Evolutionary conservation across 1,140 invertebrate genomes (phyloP).

Genomic region (Ectropis grisescens): DNA sequence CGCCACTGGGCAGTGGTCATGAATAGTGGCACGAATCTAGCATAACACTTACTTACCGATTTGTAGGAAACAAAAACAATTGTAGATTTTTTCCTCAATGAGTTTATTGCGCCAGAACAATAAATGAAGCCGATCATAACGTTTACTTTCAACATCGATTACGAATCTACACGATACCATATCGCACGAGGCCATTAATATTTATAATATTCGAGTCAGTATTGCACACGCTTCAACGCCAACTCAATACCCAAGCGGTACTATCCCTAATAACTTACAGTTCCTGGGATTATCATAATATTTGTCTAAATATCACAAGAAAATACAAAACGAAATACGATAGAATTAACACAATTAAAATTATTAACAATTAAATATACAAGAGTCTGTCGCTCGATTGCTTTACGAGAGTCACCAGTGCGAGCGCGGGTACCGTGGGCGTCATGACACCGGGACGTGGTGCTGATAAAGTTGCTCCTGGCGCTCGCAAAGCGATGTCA

Average conservation of each 20-base stretch:
- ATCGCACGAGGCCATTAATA: slow-evolving; percentile 47
- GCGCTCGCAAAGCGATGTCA: slow-evolving; percentile 67
- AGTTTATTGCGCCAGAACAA: slow-evolving; percentile 68
- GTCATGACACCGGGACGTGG: slow-evolving; percentile 69
- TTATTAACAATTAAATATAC: slow-evolving; percentile 66
- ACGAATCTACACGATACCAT: slow-evolving; percentile 59
- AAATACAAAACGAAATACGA: slow-evolving; percentile 66
- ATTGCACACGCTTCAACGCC: slow-evolving; percentile 56
- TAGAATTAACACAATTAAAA: slow-evolving; percentile 64
- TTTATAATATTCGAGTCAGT: slow-evolving; percentile 52
- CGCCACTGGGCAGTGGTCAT: no score
- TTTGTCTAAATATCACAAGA: slow-evolving; percentile 70
- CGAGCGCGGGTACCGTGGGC: slow-evolving; percentile 37
- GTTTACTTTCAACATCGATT: slow-evolving; percentile 69
- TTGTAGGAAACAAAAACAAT: slow-evolving; percentile 52
- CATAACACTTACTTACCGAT: slow-evolving; percentile 21
- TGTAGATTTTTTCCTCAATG: slow-evolving; percentile 52
- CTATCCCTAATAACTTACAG: slow-evolving; percentile 60
- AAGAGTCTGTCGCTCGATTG: slow-evolving; percentile 30
- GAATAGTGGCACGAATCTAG: no score
- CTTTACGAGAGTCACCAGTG: slow-evolving; percentile 43
- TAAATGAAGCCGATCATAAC: slow-evolving; percentile 68
- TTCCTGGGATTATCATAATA: slow-evolving; percentile 64
- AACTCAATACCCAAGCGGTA: slow-evolving; percentile 39
- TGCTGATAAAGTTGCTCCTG: slow-evolving; percentile 69